Evolutionary conservation across 2,888 invertebrate genomes (phyloP), one percentile per base, ranked within the genome.

Genomic region (Erannis defoliaria): DNA sequence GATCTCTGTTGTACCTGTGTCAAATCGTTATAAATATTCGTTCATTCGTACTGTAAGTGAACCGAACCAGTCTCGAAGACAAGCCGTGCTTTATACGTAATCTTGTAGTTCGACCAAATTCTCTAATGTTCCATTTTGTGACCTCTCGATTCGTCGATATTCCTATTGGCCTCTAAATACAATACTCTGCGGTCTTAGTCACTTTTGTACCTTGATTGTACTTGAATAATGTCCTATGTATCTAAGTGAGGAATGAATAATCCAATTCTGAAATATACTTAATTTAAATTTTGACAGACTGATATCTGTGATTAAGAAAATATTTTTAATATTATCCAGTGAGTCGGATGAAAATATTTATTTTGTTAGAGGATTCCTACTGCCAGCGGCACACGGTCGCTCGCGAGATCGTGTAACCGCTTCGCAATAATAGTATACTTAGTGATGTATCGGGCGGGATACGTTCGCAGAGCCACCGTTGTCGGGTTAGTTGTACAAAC

Each of bases 241-340:
- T 40, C 51, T 51, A 88, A 87, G 89, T 85, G 87, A 88, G 84
- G 85, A 82, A 86, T 82, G 88, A 89, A 89, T 89, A 89, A 92
- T 88, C 85, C 90, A 89, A 88, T 89, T 92, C 90, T 91, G 91
- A 91, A 90, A 93, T 93, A 92, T 93, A 93, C 92, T 93, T 93
- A 93, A 93, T 93, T 93, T 92, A 93, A 93, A 93, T 92, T 93
- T 88, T 90, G 87, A 91, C 93, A 93, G 93, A 93, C 93, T 93
- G 93, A 93, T 92, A 92, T 90, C 92, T 93, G 93, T 93, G 93
- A 93, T 93, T 92, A 92, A 90, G 89, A 92, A 88, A 90, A 92
- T 92, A 92, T 93, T 92, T 90, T 91, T 91, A 92, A 92, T 92
- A 92, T 89, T 89, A 88, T 92, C 93, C 93, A 93, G 93, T 92